Conservation (phyloP, 64 coral and sea anemone species). For the Acropora tenuis region DNA sequence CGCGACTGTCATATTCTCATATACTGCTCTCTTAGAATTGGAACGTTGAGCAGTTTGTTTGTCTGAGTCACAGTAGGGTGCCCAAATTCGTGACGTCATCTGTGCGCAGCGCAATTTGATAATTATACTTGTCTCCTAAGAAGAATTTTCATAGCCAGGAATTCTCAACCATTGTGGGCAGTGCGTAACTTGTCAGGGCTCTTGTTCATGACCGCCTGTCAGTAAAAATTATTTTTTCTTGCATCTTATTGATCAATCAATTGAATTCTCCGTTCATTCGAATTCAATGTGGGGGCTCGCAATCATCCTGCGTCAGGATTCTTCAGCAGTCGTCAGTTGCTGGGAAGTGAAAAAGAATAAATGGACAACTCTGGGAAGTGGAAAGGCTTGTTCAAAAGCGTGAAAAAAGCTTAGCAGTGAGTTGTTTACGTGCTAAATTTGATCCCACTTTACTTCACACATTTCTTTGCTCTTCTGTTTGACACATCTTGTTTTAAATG, state of each 20-base stretch:
- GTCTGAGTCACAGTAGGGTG: too few relatives aligned
- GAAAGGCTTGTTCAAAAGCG: background rate
- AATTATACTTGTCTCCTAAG: too few relatives aligned
- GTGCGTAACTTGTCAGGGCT: background rate
- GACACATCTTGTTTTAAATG: background rate
- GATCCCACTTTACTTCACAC: background rate
- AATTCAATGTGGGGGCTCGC: background rate
- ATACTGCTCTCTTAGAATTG: too few relatives aligned
- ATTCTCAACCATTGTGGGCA: background rate
- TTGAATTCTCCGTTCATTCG: background rate
- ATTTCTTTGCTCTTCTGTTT: background rate
- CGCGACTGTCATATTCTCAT: too few relatives aligned
- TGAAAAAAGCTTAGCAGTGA: background rate
- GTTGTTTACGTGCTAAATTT: constrained; percentile 1
- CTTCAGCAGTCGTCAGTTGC: background rate
- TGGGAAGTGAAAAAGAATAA: background rate
- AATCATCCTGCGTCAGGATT: background rate
- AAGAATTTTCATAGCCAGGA: background rate
- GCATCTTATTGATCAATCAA: background rate
- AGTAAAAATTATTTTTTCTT: background rate
- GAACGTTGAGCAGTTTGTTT: too few relatives aligned
- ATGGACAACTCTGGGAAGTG: background rate
- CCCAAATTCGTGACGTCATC: too few relatives aligned
- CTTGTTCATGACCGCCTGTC: background rate
- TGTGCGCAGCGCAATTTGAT: too few relatives aligned